These are phyloP conservation scores for cat (Felis catus) DNA, from an alignment of 2,113 vertebrate genomes.

Conservation along the genomic window DNA sequence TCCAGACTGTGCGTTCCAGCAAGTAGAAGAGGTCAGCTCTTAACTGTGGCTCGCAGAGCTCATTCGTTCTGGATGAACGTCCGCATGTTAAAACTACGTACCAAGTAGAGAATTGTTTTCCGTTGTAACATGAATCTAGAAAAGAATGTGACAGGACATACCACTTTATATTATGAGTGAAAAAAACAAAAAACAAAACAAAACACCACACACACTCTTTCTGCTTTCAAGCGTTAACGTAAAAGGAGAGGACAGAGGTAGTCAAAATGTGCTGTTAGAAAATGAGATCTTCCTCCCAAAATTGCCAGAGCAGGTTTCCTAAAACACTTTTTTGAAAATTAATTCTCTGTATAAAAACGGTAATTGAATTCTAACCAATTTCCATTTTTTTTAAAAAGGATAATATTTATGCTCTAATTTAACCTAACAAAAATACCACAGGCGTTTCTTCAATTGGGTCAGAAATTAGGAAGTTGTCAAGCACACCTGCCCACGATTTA, in stretches of 20 bases:
- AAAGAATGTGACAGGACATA: neutral
- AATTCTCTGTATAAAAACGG: slow-evolving; percentile 53
- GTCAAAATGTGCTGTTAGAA: slow-evolving; percentile 52
- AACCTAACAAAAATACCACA: slow-evolving; percentile 20
- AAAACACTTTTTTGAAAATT: slow-evolving; percentile 61
- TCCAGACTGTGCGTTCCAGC: neutral
- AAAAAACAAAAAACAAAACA: neutral
- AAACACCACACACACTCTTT: neutral
- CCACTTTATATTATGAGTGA: neutral
- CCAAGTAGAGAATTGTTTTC: slow-evolving; percentile 39
- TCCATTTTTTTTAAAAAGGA: neutral
- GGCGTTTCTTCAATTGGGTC: slow-evolving; percentile 43
- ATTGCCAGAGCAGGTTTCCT: slow-evolving; percentile 30
- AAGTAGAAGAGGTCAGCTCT: neutral
- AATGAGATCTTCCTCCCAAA: slow-evolving; percentile 25
- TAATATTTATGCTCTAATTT: slow-evolving; percentile 43
- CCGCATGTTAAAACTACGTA: neutral
- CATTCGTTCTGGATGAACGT: neutral
- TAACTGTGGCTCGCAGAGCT: neutral
- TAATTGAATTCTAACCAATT: slow-evolving; percentile 42
- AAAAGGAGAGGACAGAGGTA: neutral
- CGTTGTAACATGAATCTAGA: neutral
- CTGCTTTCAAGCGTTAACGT: neutral
- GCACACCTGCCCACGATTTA: neutral
- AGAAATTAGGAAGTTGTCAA: slow-evolving; percentile 55